A percentile compares a stretch with the other conserved stretches of the same genome.
Conservation (phyloP, 2,888 invertebrate genomes). For the Chymomyza caudatula region DNA sequence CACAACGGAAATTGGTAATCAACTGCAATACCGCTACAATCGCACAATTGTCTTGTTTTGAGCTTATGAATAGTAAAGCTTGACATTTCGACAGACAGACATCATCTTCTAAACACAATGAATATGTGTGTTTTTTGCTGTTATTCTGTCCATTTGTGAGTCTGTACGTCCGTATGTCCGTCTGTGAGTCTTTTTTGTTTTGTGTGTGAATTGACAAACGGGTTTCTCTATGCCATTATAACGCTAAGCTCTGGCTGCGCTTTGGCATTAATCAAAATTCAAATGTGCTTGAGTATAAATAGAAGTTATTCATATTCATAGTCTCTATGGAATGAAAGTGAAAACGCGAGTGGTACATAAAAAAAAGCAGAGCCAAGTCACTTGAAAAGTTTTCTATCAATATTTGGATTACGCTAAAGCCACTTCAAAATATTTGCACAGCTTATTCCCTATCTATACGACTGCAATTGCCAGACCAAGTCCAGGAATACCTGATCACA, state of each 20-base stretch:
- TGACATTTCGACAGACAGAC: constrained; percentile 29
- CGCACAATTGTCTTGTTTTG: constrained; percentile 28
- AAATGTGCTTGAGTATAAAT: constrained; percentile 38
- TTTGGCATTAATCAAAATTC: constrained; percentile 51
- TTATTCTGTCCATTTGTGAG: not conserved
- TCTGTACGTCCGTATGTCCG: constrained; percentile 2
- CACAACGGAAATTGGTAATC: constrained; percentile 31
- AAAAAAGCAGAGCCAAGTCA: constrained; percentile 6
- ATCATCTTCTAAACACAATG: constrained; percentile 20
- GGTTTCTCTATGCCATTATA: constrained; percentile 31
- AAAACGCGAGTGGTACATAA: constrained; percentile 32
- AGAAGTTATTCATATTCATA: constrained; percentile 31
- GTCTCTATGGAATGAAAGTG: constrained; percentile 46
- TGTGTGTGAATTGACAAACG: constrained; percentile 50
- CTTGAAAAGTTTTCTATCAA: not conserved
- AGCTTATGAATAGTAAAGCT: constrained; percentile 22
- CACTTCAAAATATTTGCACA: constrained; percentile 4
- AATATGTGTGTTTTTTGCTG: not conserved
- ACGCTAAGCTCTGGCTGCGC: not conserved
- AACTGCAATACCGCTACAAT: constrained; percentile 26
- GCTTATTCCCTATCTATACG: not conserved
- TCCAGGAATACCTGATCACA: constrained; percentile 7
- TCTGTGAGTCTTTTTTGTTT: constrained; percentile 11
- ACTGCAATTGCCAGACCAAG: constrained; percentile 8
- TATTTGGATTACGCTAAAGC: not conserved